These are phyloP conservation scores for Oreochromis spilurus DNA, from an alignment of 2,113 vertebrate species.

Conservation along the genomic window DNA sequence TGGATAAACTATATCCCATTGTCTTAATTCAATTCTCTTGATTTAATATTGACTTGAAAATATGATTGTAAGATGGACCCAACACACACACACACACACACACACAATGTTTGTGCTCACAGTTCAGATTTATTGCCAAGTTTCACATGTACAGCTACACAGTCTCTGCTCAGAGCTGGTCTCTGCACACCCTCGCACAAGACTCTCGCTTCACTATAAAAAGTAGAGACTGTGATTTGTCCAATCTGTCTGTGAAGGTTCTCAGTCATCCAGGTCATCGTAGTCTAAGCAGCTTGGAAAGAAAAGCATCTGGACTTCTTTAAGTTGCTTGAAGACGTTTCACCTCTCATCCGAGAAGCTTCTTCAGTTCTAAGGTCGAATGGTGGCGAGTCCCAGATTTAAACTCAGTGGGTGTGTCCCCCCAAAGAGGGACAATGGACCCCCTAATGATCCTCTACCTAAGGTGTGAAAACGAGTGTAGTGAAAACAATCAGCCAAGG, in stretches of 20 bases:
- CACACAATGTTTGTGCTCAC: background rate
- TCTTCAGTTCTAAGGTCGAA: background rate
- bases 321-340: background rate
- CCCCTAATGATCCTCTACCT: background rate
- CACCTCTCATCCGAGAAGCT: background rate
- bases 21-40: background rate
- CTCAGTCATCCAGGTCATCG: background rate
- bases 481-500: too few species aligned
- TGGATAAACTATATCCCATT: background rate
- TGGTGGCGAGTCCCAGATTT: background rate
- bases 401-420: accelerated
- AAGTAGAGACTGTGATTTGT: background rate
- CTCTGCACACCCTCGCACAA: background rate
- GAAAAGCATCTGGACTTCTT: background rate
- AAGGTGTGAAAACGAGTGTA: background rate
- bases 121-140: background rate
- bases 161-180: background rate
- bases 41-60: background rate
- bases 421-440: background rate
- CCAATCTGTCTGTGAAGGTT: background rate
- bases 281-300: background rate
- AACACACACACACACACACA: background rate
- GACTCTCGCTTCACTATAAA: background rate
- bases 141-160: background rate
- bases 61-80: background rate